Evolutionary conservation across 2,797 vertebrate genomes (phyloP).

Genomic region (Antennarius maculatus): DNA sequence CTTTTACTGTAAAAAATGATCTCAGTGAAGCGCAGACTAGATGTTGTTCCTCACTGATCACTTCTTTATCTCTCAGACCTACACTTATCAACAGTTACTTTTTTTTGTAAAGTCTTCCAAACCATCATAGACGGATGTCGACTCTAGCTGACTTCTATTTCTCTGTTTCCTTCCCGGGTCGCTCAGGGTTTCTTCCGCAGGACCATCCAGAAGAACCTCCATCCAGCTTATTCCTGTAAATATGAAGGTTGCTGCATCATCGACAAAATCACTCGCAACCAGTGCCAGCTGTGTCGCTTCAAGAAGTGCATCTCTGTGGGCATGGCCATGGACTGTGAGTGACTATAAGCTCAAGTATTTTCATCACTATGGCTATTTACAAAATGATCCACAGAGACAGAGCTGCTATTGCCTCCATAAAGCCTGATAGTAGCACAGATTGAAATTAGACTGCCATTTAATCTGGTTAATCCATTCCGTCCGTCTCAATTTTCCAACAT

Average conservation of each 20-base stretch:
- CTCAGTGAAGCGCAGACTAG: no score
- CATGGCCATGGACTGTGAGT: slow-evolving; percentile 99
- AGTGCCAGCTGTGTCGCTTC: slow-evolving; percentile 98
- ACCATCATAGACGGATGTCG: no score
- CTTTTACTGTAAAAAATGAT: no score
- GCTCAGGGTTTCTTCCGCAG: slow-evolving; percentile 94
- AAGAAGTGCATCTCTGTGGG: slow-evolving; percentile 97
- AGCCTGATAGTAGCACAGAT: no score
- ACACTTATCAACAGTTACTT: no score
- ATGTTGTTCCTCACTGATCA: no score
- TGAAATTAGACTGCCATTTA: no score
- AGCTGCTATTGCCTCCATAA: not conserved
- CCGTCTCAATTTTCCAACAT: no score
- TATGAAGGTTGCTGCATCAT: slow-evolving; percentile 97
- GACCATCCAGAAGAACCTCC: slow-evolving; percentile 98
- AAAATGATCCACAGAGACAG: not conserved
- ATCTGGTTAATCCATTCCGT: no score
- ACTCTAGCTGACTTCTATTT: no score
- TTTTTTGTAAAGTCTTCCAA: no score
- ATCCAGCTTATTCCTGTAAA: slow-evolving; percentile 96
- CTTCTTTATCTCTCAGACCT: no score
- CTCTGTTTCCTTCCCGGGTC: not conserved
- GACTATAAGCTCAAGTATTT: not conserved
- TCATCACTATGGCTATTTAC: not conserved
- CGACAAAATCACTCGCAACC: slow-evolving; percentile 98